These are phyloP conservation scores for Zaprionus ornatus DNA, from an alignment of 1,140 invertebrate species.

Conservation along the genomic window DNA sequence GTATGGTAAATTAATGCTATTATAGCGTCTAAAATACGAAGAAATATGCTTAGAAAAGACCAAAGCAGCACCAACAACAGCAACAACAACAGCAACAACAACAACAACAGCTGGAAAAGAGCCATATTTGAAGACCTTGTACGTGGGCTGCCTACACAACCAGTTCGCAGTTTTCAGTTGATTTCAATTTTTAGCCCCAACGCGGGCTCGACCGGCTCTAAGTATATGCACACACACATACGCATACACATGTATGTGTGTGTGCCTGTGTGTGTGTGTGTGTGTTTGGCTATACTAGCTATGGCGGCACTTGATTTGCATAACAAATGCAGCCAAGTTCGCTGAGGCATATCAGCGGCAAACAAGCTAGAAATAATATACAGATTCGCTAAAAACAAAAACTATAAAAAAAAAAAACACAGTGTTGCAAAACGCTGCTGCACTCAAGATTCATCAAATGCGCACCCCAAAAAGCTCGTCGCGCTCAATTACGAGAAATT, in stretches of 20 bases:
- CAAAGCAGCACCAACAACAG: constrained; percentile 35
- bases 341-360: constrained; percentile 44
- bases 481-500: constrained; percentile 77
- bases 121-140: constrained; percentile 81
- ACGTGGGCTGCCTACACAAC: constrained; percentile 80
- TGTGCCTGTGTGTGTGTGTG: constrained; percentile 25
- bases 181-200: constrained; percentile 67
- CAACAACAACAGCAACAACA: constrained; percentile 20
- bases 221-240: not conserved
- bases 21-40: constrained; percentile 76
- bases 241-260: constrained; percentile 9
- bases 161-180: constrained; percentile 72
- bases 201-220: constrained; percentile 42
- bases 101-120: constrained; percentile 50
- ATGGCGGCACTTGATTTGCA: constrained; percentile 80
- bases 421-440: constrained; percentile 36
- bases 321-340: constrained; percentile 72
- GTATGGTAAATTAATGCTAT: constrained; percentile 81
- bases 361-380: constrained; percentile 41
- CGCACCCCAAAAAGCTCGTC: constrained; percentile 70
- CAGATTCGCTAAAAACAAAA: constrained; percentile 33
- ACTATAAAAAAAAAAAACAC: not conserved
- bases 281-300: constrained; percentile 20
- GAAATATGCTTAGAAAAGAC: constrained; percentile 76
- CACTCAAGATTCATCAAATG: constrained; percentile 75